Base-by-base conservation (phyloP, 1,140 invertebrate species). In the Pseudobourletiella spinata region DNA sequence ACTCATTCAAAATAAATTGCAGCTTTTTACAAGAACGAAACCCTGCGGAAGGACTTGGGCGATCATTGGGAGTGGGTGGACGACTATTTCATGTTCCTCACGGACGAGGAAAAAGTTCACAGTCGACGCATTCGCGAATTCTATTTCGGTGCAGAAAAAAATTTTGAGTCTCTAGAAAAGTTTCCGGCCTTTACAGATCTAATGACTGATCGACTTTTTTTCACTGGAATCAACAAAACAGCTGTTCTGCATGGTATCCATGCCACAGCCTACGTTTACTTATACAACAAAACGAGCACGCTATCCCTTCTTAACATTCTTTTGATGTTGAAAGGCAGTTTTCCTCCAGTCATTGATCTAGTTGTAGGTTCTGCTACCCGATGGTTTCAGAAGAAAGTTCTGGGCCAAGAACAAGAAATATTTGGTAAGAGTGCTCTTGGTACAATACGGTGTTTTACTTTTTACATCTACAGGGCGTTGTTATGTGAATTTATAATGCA, bases 201-300 rank as follows among this genome's bases (percentile, higher is more conserved):
- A 29, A 55, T 67, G 24, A 43, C 61, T 1, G 65, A 67, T 18
- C 4, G 61, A 25, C 51, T 56, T 24, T 67, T 43, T 25, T n/a
- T 52, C 16, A 51, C 25, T 0, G 57, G n/a, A 15, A 28, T 56
- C 18, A 24, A 52, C 14, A 26, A 57, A 32, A 32, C 65, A 6
- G 56, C 44, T n/a, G n/a, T 6, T 2, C 46, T 44, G 1, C 57
- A 63, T 1, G 25, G 57, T 8, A 48, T 51, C 24, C 39, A 50
- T 24, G 22, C 52, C 29, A 25, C 59, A 32, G 35, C 29, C 2
- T 61, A 50, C 28, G 3, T 61, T 2, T 65, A 65, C 18, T 58
- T 43, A 46, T 65, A 52, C 51, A 26, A 30, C 16, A 62, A 65
- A 28, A 30, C 22, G 14, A 48, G 44, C 2, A 51, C 57, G 16